Percentiles rank a stretch among this genome's conserved stretches.
These are phyloP conservation scores for Parotia lawesii DNA, from an alignment of 2,113 vertebrate species.

Conservation along the genomic window DNA sequence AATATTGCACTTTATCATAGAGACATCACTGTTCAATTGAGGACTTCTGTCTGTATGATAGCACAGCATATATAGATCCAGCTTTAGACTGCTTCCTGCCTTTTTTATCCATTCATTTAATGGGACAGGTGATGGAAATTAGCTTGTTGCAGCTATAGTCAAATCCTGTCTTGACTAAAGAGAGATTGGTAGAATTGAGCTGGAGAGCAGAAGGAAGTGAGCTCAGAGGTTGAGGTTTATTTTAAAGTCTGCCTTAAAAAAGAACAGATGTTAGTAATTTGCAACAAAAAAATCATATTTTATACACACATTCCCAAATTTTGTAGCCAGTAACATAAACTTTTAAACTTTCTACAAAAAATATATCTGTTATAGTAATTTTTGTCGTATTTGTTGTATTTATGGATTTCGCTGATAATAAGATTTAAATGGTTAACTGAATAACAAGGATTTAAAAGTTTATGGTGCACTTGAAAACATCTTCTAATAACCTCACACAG, in stretches of 20 bases:
- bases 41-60: background rate
- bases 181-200: background rate
- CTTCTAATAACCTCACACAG: background rate
- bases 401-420: background rate
- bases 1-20: background rate
- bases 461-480: background rate
- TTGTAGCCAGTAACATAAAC: background rate
- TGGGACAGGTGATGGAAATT: background rate
- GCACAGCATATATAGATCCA: background rate
- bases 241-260: background rate
- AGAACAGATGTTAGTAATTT: background rate
- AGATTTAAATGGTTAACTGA: background rate
- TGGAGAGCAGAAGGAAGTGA: background rate
- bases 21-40: background rate
- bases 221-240: background rate
- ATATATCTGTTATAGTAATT: background rate
- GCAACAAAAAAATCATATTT: background rate
- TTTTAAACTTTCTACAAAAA: background rate
- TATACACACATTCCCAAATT: background rate
- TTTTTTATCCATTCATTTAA: background rate
- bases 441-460: background rate
- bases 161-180: background rate
- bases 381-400: background rate
- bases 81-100: background rate
- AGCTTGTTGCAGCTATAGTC: background rate